These are phyloP conservation scores for Nothobranchius furzeri DNA, from an alignment of 2,113 vertebrate species.

Conservation along the genomic window DNA sequence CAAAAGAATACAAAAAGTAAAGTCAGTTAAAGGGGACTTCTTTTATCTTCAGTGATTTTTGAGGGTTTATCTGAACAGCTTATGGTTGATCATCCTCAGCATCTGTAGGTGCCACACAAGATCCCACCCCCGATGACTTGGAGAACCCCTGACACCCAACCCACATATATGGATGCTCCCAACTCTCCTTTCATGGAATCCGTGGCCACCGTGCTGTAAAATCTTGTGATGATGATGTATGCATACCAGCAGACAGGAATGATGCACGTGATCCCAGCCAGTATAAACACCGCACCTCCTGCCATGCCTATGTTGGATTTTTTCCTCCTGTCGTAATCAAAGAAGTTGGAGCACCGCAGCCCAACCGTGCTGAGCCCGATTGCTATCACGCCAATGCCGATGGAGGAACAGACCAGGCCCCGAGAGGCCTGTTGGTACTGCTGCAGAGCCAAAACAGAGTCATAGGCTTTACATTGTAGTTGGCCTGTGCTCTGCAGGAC, in stretches of 20 bases:
- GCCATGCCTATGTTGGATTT: slow-evolving; percentile 70
- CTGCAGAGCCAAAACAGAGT: slow-evolving; percentile 82
- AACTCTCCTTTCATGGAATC: slow-evolving; percentile 83
- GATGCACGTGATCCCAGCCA: slow-evolving; percentile 79
- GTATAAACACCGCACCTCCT: slow-evolving; percentile 76
- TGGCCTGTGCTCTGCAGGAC: slow-evolving; percentile 83
- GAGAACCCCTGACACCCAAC: slow-evolving; percentile 85
- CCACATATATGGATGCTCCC: slow-evolving; percentile 88
- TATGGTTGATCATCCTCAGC: slow-evolving; percentile 31
- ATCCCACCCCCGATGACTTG: slow-evolving; percentile 85
- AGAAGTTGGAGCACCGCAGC: slow-evolving; percentile 76
- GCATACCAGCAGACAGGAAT: slow-evolving; percentile 87
- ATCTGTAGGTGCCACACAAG: slow-evolving; percentile 78
- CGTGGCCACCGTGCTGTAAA: slow-evolving; percentile 84
- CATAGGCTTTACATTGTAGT: slow-evolving; percentile 82
- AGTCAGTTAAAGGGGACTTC: slow-evolving; percentile 8
- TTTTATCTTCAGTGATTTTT: background rate
- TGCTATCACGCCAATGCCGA: slow-evolving; percentile 67
- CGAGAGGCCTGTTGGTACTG: slow-evolving; percentile 77
- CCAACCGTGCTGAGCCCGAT: slow-evolving; percentile 74
- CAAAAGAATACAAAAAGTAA: background rate
- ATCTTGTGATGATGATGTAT: slow-evolving; percentile 83
- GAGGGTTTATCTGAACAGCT: background rate
- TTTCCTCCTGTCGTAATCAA: slow-evolving; percentile 47
- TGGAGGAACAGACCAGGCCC: slow-evolving; percentile 79